Evolutionary conservation across 2,888 invertebrate genomes (phyloP).

Genomic region (Boloria euphrosyne): DNA sequence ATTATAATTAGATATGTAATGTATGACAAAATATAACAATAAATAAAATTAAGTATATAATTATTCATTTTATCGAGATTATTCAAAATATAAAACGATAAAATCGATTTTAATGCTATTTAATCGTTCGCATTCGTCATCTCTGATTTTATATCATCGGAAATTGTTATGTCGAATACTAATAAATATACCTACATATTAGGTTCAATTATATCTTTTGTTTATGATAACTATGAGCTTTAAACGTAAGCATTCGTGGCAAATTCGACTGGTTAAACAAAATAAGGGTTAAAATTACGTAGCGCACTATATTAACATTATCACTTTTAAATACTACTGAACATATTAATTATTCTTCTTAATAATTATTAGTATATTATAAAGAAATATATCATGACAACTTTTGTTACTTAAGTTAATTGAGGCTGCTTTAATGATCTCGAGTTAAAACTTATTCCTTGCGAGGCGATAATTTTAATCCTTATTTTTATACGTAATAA

Average conservation of each 20-base stretch:
- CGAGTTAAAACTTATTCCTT: neutral
- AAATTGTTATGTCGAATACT: neutral
- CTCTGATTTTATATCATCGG: neutral
- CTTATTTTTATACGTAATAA: constrained; percentile 4
- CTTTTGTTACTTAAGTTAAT: no score
- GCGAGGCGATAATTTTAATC: neutral
- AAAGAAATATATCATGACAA: no score
- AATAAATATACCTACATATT: neutral
- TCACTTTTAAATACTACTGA: neutral
- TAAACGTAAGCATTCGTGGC: constrained; percentile 18
- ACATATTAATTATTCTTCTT: neutral
- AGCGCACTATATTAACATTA: neutral
- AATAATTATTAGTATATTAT: no score
- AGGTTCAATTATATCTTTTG: constrained; percentile 2
- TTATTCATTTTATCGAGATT: no score
- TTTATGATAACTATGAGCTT: constrained; percentile 24
- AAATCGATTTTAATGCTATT: constrained; percentile 10
- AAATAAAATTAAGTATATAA: neutral
- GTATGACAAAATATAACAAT: neutral
- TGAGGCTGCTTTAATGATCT: no score
- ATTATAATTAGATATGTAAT: no score
- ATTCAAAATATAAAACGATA: neutral
- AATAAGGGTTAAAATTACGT: constrained; percentile 2
- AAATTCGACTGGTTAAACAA: constrained; percentile 21
- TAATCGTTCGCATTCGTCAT: neutral